Base-by-base conservation (phyloP, 2,113 vertebrate species). In the Chloebia gouldiae region DNA sequence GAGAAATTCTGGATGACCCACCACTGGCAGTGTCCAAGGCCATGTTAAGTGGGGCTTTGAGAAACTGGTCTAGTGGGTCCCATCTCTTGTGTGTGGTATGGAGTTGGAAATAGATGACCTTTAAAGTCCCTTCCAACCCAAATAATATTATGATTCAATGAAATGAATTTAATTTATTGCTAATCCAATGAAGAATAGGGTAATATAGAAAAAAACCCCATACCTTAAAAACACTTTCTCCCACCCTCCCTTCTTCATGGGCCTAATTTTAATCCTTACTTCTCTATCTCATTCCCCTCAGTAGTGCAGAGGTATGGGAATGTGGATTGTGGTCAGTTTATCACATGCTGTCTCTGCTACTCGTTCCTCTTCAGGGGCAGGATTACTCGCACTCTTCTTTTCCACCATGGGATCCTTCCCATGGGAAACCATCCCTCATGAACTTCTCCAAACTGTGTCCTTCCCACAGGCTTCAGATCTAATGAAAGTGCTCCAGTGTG, bases 321-420 rank as follows among this genome's bases (percentile, higher is more conserved):
- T 44, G 33, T 18, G 18, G 23, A 59, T 1, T 81, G 33, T 50
- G 25, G 6, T 71, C 57, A 50, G 57, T 57, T 64, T 57, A 20
- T 37, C 35, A 65, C 23, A 33, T 0, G 0, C 50, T 23, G 8
- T 27, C 13, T 56, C 57, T 80, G 49, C 11, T 31, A 12, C 18
- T 88, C 8, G 2, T 23, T 65, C 22, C 50, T 65, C 59, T 23
- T 50, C 6, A 27, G 2, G 2, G 5, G 35, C 2, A 64, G 25
- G 31, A 64, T 17, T 56, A 35, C 31, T 49, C 66, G 33, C 42
- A 37, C 18, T 64, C 42, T 44, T 37, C 49, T 70, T 24, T n/a
- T 54, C 24, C 40, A 30, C 8, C n/a, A n/a, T n/a, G 23, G 13
- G 20, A 2, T 47, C 19, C 9, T 20, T 63, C 31, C 50, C 35